phyloP scores from a whole-genome alignment of 2,113 vertebrate species.

The Cottus gobio region DNA sequence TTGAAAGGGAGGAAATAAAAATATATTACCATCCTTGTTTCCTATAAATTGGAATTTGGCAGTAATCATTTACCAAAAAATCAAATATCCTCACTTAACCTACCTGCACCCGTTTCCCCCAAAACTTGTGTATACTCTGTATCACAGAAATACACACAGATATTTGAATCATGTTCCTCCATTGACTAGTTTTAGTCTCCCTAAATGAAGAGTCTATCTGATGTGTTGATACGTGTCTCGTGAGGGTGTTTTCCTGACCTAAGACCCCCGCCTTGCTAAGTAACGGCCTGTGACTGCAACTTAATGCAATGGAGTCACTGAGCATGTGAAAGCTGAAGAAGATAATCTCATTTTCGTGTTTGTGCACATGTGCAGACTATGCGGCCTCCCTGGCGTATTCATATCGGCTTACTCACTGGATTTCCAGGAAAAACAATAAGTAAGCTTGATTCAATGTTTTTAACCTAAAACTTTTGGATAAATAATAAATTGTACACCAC shows the following conservation, averaged over 20 bases:
- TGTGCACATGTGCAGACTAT: slow-evolving; percentile 26
- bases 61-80: neutral
- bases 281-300: slow-evolving; percentile 62
- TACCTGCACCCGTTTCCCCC: neutral
- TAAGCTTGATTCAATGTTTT: neutral
- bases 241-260: slow-evolving; percentile 71
- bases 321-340: slow-evolving; percentile 68
- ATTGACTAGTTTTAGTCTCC: neutral
- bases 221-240: slow-evolving; percentile 60
- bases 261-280: slow-evolving; percentile 37
- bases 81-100: neutral
- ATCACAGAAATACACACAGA: neutral
- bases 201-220: slow-evolving; percentile 8
- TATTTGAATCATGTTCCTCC: neutral
- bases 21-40: neutral
- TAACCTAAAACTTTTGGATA: neutral
- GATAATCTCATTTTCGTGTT: slow-evolving; percentile 62
- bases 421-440: slow-evolving; percentile 20
- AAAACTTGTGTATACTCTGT: neutral
- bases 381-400: neutral
- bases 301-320: slow-evolving; percentile 62
- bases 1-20: neutral
- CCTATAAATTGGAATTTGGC: neutral
- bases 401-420: slow-evolving; percentile 6
- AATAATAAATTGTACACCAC: neutral